Percentiles rank a stretch among this genome's conserved stretches.
These are phyloP conservation scores for Dyspetes luteomarginatus DNA, from an alignment of 2,888 invertebrate genomes.

Conservation along the genomic window DNA sequence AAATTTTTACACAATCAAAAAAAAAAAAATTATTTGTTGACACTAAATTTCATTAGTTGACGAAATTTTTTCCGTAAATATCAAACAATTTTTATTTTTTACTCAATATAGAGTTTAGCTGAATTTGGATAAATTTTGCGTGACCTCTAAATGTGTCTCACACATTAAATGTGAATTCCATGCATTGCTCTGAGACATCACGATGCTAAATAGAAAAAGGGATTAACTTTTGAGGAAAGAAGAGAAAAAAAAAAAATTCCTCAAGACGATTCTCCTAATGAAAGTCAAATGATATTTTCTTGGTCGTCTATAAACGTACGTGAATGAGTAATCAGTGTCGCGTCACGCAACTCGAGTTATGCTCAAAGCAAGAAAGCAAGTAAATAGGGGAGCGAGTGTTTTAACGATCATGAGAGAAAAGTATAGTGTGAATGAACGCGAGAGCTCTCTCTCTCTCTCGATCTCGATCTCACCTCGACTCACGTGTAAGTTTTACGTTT, in stretches of 20 bases:
- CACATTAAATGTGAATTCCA: neutral
- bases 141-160: neutral
- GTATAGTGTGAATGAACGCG: slow-evolving; percentile 51
- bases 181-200: neutral
- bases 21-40: neutral
- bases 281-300: slow-evolving; percentile 50
- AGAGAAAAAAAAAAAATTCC: neutral
- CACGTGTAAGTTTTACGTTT: slow-evolving; percentile 29
- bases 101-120: no score
- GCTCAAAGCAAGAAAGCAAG: slow-evolving; percentile 54
- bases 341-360: slow-evolving; percentile 56
- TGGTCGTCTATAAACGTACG: slow-evolving; percentile 17
- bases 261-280: slow-evolving; percentile 50
- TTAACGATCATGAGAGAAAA: slow-evolving; percentile 63
- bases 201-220: slow-evolving; percentile 8
- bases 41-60: neutral
- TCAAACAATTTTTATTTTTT: neutral
- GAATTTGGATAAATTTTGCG: no score
- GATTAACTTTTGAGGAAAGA: neutral
- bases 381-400: slow-evolving; percentile 58
- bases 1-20: neutral
- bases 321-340: slow-evolving; percentile 64
- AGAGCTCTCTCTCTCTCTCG: slow-evolving; percentile 8
- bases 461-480: slow-evolving; percentile 11
- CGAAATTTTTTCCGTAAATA: no score